Conservation (phyloP, 2,113 vertebrate genomes). For the Morone saxatilis region DNA sequence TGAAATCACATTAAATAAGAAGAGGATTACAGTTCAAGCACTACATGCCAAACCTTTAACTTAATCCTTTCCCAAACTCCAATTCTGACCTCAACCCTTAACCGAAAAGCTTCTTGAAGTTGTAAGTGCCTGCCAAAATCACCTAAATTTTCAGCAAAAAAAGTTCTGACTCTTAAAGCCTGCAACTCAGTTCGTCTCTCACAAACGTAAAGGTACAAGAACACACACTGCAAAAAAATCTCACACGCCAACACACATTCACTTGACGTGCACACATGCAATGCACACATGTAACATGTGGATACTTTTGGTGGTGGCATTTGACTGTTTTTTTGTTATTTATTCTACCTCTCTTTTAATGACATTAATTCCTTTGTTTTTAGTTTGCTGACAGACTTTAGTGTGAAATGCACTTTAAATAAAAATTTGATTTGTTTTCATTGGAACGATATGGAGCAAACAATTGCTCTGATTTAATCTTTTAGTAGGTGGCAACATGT, state of each 20-base stretch:
- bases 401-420: slow-evolving; percentile 34
- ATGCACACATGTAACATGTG: no score
- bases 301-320: neutral
- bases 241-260: neutral
- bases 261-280: slow-evolving; percentile 21
- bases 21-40: neutral
- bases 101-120: neutral
- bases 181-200: neutral
- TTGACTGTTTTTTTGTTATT: neutral
- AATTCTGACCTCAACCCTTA: neutral
- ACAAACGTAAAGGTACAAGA: neutral
- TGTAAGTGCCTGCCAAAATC: neutral
- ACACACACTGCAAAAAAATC: neutral
- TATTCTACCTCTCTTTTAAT: neutral
- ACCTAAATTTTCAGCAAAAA: neutral
- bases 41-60: neutral
- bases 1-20: neutral
- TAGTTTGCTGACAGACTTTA: slow-evolving; percentile 7
- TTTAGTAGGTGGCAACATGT: slow-evolving; percentile 57
- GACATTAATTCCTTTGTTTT: slow-evolving; percentile 1
- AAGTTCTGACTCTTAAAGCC: neutral
- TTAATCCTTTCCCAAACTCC: slow-evolving; percentile 4
- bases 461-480: slow-evolving; percentile 55
- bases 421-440: slow-evolving; percentile 36
- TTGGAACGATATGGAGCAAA: slow-evolving; percentile 19